Percentiles rank a stretch among this genome's conserved stretches.
phyloP scores from a whole-genome alignment of 53 echinoderm and acorn worm species.

The Apostichopus leukothele region DNA sequence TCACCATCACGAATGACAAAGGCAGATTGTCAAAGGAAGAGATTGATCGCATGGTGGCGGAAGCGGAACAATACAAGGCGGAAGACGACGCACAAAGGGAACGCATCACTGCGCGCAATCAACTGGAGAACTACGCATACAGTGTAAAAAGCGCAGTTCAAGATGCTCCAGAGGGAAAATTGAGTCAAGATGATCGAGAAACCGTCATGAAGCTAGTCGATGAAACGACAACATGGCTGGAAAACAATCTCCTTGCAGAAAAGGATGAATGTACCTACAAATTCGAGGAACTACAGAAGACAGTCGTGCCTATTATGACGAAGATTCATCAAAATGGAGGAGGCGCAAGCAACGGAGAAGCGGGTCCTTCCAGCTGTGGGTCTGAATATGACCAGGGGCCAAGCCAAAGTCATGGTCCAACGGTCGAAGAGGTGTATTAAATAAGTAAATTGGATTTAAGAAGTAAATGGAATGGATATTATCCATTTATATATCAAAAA shows the following conservation, averaged over 20 bases:
- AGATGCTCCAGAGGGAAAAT: conserved; percentile 61
- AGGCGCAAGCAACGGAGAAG: neutral
- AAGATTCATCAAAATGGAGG: conserved; percentile 63
- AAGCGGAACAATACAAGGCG: conserved; percentile 48
- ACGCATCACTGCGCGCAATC: conserved; percentile 56
- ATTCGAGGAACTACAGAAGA: conserved; percentile 80
- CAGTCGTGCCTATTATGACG: conserved; percentile 76
- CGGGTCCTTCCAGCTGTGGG: neutral
- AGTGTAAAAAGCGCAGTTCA: conserved; percentile 71
- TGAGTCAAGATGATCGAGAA: conserved; percentile 59
- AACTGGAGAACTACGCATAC: conserved; percentile 80
- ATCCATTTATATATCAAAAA: no score
- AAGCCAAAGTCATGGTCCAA: no score
- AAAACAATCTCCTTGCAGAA: conserved; percentile 68
- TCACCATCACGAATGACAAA: conserved; percentile 88
- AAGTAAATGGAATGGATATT: no score
- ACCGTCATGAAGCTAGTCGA: conserved; percentile 52
- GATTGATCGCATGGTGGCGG: conserved; percentile 84
- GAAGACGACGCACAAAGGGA: conserved; percentile 3
- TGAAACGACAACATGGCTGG: conserved; percentile 68
- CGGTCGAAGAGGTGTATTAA: no score
- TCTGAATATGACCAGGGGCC: neutral
- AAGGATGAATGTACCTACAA: conserved; percentile 71
- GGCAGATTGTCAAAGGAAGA: conserved; percentile 83
- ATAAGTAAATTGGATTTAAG: no score